Conservation (phyloP, 1,140 invertebrate genomes). For the Anadara kagoshimensis region DNA sequence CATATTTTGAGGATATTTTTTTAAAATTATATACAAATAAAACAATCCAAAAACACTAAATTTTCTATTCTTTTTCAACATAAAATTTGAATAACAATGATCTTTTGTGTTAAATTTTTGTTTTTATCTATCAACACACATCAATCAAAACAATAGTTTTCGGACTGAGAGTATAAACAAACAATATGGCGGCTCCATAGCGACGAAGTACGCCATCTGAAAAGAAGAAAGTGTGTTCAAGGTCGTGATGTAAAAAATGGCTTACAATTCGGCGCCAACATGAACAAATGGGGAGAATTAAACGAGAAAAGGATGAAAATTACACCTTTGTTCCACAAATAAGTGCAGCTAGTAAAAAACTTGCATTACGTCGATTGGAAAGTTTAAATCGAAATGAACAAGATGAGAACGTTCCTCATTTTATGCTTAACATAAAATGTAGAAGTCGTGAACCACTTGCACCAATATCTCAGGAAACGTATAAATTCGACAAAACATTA, state of each 20-base stretch:
- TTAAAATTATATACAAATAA: too few relatives aligned
- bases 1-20: too few relatives aligned
- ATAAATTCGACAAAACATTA: constrained; percentile 1
- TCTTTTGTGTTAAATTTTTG: too few relatives aligned
- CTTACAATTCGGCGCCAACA: constrained; percentile 34
- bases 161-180: constrained; percentile 25
- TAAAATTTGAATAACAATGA: too few relatives aligned
- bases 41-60: too few relatives aligned
- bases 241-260: constrained; percentile 28
- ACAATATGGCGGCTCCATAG: constrained; percentile 62
- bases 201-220: constrained; percentile 44
- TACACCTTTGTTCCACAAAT: constrained; percentile 60
- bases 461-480: constrained; percentile 35
- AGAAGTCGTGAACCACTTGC: constrained; percentile 47
- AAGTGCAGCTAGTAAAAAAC: constrained; percentile 60
- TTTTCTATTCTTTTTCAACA: too few relatives aligned
- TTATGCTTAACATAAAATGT: constrained; percentile 57
- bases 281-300: constrained; percentile 60
- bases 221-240: constrained; percentile 16
- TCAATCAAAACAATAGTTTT: background rate
- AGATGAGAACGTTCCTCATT: constrained; percentile 48
- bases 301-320: constrained; percentile 46
- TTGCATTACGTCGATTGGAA: constrained; percentile 48
- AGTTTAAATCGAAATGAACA: constrained; percentile 38
- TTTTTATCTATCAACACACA: too few relatives aligned